phyloP scores from a whole-genome alignment of 2,888 invertebrate genomes.

The Tigriopus californicus region DNA sequence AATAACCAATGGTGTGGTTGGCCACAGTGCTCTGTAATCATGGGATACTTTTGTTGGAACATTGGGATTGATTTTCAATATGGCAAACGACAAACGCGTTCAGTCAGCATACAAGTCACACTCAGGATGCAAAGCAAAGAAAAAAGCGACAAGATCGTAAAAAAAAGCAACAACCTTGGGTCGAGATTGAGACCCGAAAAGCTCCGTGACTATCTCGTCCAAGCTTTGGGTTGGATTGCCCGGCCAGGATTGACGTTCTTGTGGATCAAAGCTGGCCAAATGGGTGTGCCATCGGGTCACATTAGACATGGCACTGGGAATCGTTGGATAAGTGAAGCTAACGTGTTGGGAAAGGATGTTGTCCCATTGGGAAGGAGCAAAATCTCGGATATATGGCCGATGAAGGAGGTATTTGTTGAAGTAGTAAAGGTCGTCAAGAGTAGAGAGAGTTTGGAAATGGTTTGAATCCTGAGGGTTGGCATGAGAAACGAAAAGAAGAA shows the following conservation, averaged over 20 bases:
- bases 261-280: slow-evolving; percentile 15
- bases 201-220: background rate
- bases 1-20: slow-evolving; percentile 93
- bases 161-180: background rate
- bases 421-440: slow-evolving; percentile 17
- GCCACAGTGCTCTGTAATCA: slow-evolving; percentile 44
- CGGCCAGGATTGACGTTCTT: slow-evolving; percentile 16
- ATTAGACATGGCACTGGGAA: background rate
- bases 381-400: slow-evolving; percentile 18
- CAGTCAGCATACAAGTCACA: too few relatives aligned
- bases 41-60: background rate
- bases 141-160: too few relatives aligned
- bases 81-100: too few relatives aligned
- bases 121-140: background rate
- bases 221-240: slow-evolving; percentile 14
- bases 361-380: slow-evolving; percentile 17
- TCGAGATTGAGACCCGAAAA: background rate
- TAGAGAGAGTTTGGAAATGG: slow-evolving; percentile 17
- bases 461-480: background rate
- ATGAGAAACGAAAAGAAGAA: background rate
- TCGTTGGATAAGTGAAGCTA: too few relatives aligned
- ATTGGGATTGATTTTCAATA: background rate
- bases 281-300: slow-evolving; percentile 18
- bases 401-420: slow-evolving; percentile 17
- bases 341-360: background rate